These are phyloP conservation scores for Stratiomys singularior DNA, from an alignment of 2,888 invertebrate species.

Conservation along the genomic window DNA sequence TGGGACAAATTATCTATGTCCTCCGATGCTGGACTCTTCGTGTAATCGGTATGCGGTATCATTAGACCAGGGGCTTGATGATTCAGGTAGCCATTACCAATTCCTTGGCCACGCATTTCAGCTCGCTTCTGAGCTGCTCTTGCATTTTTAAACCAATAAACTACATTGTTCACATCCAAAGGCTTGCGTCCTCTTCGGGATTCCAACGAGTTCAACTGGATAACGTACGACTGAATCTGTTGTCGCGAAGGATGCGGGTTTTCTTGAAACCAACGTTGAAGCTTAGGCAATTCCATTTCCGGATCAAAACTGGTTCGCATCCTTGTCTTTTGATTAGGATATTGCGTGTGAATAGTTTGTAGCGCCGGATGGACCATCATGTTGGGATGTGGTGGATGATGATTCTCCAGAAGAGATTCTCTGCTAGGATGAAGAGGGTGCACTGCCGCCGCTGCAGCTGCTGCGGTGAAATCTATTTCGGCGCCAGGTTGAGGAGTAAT, in stretches of 20 bases:
- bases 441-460: slow-evolving; percentile 27
- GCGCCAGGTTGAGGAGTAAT: slow-evolving; percentile 61
- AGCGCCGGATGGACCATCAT: slow-evolving; percentile 76
- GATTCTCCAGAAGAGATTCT: slow-evolving; percentile 54
- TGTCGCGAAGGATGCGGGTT: slow-evolving; percentile 97
- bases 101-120: slow-evolving; percentile 73
- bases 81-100: slow-evolving; percentile 63
- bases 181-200: slow-evolving; percentile 93
- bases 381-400: slow-evolving; percentile 57
- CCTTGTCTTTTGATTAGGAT: slow-evolving; percentile 85
- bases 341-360: slow-evolving; percentile 73
- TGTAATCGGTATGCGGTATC: slow-evolving; percentile 71
- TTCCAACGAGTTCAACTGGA: slow-evolving; percentile 91
- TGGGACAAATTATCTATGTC: slow-evolving; percentile 75
- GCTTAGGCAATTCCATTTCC: slow-evolving; percentile 92
- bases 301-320: slow-evolving; percentile 98
- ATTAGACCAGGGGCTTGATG: slow-evolving; percentile 67
- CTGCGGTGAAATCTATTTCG: slow-evolving; percentile 63
- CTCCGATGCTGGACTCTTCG: slow-evolving; percentile 72
- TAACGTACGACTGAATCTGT: slow-evolving; percentile 95
- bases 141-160: slow-evolving; percentile 98
- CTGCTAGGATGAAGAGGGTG: slow-evolving; percentile 60
- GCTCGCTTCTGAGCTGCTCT: slow-evolving; percentile 94
- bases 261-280: slow-evolving; percentile 96
- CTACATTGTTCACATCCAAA: slow-evolving; percentile 94